Conservation (phyloP, 2,888 invertebrate species). For the Lithosia quadra region DNA sequence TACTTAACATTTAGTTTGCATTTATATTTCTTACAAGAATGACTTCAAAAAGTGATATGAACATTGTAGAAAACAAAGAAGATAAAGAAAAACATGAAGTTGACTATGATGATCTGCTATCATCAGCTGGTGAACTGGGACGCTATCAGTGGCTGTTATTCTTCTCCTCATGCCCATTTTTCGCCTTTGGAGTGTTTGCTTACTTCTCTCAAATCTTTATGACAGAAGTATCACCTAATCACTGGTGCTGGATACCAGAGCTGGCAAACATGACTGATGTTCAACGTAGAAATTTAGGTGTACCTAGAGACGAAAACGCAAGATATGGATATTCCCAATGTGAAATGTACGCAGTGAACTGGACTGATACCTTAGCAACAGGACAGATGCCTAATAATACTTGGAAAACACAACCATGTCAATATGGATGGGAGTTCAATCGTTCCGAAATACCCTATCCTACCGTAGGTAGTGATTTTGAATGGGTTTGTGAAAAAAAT, state of each 20-base stretch:
- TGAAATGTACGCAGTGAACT: constrained; percentile 62
- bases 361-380: constrained; percentile 62
- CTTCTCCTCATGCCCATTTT: constrained; percentile 61
- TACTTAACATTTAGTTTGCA: not conserved
- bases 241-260: constrained; percentile 67
- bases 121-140: constrained; percentile 64
- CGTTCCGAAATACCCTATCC: constrained; percentile 71
- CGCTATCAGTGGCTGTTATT: constrained; percentile 60
- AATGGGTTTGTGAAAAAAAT: constrained; percentile 71
- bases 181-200: constrained; percentile 59
- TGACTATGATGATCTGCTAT: constrained; percentile 62
- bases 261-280: constrained; percentile 59
- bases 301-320: constrained; percentile 56
- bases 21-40: not conserved
- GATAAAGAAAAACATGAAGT: constrained; percentile 44
- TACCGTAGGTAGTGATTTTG: constrained; percentile 69
- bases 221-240: constrained; percentile 64
- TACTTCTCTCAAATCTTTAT: constrained; percentile 65
- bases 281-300: constrained; percentile 58
- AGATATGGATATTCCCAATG: constrained; percentile 69
- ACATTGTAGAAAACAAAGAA: constrained; percentile 13
- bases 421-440: constrained; percentile 73
- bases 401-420: constrained; percentile 64
- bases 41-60: not conserved
- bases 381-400: constrained; percentile 56